Conservation (phyloP, 2,888 invertebrate species). For the Lepidochrysops patricia region DNA sequence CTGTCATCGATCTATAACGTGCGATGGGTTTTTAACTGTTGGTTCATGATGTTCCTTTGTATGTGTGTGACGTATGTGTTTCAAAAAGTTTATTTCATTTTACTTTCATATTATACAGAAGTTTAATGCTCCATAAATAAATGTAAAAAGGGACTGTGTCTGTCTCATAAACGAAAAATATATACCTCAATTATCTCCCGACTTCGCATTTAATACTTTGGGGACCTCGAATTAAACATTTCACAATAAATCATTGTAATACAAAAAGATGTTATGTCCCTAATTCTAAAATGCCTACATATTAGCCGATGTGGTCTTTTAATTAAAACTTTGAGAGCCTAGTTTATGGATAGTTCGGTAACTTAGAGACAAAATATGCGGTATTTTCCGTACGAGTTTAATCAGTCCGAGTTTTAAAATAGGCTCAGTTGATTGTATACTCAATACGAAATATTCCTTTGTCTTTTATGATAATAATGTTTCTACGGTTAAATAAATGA, state of each 20-base stretch:
- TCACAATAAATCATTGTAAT: neutral
- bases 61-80: too few relatives aligned
- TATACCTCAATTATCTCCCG: neutral
- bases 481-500: neutral
- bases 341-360: neutral
- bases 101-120: too few relatives aligned
- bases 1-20: slow-evolving; percentile 9
- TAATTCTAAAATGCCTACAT: neutral
- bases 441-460: neutral
- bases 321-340: neutral
- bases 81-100: neutral
- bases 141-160: neutral
- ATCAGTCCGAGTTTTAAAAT: neutral
- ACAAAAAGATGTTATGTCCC: neutral
- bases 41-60: neutral
- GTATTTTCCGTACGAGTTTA: neutral
- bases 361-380: neutral
- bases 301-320: neutral
- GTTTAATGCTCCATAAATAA: neutral
- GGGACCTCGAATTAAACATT: neutral
- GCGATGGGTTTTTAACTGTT: neutral
- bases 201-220: neutral
- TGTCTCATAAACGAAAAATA: neutral
- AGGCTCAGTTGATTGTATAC: neutral
- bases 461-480: neutral